Evolutionary conservation across 2,888 invertebrate genomes (phyloP), one percentile per base, ranked within the genome.

Genomic region (Orthosia gothica): DNA sequence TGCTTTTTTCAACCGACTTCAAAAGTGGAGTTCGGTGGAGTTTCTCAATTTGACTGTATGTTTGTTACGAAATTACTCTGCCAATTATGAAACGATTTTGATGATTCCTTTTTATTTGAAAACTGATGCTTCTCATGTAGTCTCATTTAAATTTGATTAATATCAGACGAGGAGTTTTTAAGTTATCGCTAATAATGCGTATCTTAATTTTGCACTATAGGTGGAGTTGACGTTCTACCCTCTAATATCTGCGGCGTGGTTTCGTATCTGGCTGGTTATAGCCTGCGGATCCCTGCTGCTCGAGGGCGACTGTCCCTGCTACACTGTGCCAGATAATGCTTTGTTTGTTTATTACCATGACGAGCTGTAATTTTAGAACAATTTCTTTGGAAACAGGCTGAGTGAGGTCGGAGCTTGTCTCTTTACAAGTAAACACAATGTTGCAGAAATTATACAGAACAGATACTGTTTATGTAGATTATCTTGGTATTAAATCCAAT

Each of bases 271-370:
- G 18, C 71, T 49, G 58, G 68, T 32, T 62, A 32, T 40, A 59
- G 81, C 69, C 65, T n/a, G 70, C 73, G 79, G 79, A 76, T 55
- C 79, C 70, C 83, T 70, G 67, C 63, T 23, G 82, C 72, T 81
- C 47, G 70, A 80, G 81, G 81, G 81, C 67, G 65, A 59, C 69
- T 75, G 81, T 82, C 81, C 80, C 81, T 54, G 70, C 83, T 83
- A 83, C 65, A 59, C 72, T 70, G 85, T 58, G 68, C 59, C 76
- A 84, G 83, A 85, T 84, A 84, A 85, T 80, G 80, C 80, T 82
- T 74, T 82, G 80, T 85, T 82, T 82, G 83, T 84, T 85, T 85
- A 85, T 82, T 85, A 79, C 82, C 79, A 73, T 85, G 82, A 82
- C 73, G 82, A 72, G 54, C n/a, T 54, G 82, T 74, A 78, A 82